These are phyloP conservation scores for Lutjanus campechanus DNA, from an alignment of 2,797 vertebrate species.

Conservation along the genomic window DNA sequence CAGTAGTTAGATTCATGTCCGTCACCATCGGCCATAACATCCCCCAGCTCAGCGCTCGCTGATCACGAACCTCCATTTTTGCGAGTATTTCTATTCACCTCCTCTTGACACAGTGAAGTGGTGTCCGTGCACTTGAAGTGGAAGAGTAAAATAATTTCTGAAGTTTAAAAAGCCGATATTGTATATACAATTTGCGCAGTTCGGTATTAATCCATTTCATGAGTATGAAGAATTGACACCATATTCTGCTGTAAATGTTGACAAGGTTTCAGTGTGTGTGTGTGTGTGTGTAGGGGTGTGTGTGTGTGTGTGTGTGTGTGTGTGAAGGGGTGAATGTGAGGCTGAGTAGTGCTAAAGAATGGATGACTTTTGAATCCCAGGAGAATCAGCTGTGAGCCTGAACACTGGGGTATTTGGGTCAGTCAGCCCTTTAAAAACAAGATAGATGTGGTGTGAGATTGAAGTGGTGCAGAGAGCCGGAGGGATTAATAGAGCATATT, in stretches of 20 bases:
- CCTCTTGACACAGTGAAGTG: constrained; percentile 57
- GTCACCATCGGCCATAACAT: not conserved
- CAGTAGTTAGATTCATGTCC: not conserved
- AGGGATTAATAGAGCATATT: constrained; percentile 83
- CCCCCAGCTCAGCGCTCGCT: not conserved
- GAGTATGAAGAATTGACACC: constrained; percentile 4
- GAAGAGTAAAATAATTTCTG: constrained; percentile 45
- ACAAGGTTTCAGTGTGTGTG: constrained; percentile 7
- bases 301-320: not conserved
- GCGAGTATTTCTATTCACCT: constrained; percentile 50
- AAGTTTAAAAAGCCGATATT: constrained; percentile 43
- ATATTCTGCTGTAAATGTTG: constrained; percentile 31
- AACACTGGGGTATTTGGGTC: constrained; percentile 83
- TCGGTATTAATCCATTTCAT: constrained; percentile 42
- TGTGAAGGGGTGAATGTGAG: constrained; percentile 6
- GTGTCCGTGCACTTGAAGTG: constrained; percentile 48
- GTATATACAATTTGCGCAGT: constrained; percentile 28
- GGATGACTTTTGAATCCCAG: constrained; percentile 77
- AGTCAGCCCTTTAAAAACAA: constrained; percentile 76
- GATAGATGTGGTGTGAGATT: constrained; percentile 72
- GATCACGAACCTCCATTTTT: constrained; percentile 29
- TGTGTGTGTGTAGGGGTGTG: not conserved
- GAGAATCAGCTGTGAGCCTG: constrained; percentile 75
- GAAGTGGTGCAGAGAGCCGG: constrained; percentile 65
- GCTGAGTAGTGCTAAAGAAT: constrained; percentile 69